These are phyloP conservation scores for Nomada lathburiana DNA, from an alignment of 2,888 invertebrate species.

Conservation along the genomic window DNA sequence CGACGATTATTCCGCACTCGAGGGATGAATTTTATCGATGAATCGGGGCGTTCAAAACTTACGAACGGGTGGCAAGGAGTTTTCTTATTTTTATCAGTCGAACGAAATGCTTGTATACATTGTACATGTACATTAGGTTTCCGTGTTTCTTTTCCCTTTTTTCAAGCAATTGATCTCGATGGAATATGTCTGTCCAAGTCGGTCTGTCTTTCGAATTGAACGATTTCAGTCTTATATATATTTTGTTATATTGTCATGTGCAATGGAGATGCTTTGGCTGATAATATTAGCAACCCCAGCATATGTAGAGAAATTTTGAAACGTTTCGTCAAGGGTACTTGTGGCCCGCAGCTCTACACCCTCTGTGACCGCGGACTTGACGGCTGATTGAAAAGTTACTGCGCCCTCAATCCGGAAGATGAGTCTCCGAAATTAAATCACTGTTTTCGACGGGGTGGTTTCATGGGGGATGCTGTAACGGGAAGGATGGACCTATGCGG, in stretches of 20 bases:
- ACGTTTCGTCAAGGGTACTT: conserved; percentile 46
- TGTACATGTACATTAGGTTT: too few species aligned
- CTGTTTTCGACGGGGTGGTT: conserved; percentile 62
- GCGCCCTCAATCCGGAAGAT: conserved; percentile 80
- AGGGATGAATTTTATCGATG: not conserved
- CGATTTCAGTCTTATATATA: not conserved
- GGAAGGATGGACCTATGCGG: conserved; percentile 46
- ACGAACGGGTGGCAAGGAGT: not conserved
- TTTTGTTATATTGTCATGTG: not conserved
- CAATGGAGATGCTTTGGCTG: not conserved
- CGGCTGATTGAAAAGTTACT: conserved; percentile 81
- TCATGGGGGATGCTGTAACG: conserved; percentile 2
- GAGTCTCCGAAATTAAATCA: conserved; percentile 80
- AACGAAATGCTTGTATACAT: not conserved
- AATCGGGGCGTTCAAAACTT: not conserved
- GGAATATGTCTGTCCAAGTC: not conserved
- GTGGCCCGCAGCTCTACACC: conserved; percentile 51
- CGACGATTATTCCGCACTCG: conserved; percentile 9
- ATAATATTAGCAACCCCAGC: conserved; percentile 5
- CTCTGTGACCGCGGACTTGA: conserved; percentile 66
- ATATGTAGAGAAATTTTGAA: conserved; percentile 37
- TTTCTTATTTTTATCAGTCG: not conserved
- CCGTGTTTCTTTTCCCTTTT: too few species aligned
- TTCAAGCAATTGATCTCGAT: not conserved
- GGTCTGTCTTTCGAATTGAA: not conserved